Conservation (phyloP, 64 coral and sea anemone species). For the Pachyseris speciosa region DNA sequence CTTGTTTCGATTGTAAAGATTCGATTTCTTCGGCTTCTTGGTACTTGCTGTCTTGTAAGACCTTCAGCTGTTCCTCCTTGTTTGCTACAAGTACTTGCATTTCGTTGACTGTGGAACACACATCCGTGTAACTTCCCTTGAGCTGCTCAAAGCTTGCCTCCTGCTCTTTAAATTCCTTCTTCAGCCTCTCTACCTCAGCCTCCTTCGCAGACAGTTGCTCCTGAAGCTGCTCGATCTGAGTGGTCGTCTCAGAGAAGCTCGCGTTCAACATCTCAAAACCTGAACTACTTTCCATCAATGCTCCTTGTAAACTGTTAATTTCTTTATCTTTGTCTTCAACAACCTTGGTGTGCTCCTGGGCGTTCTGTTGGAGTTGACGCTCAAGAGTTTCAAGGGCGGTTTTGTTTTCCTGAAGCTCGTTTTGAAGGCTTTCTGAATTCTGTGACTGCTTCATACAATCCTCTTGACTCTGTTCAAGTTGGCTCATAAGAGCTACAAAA, state of each 20-base stretch:
- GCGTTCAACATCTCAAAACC: constrained; percentile 66
- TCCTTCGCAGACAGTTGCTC: constrained; percentile 10
- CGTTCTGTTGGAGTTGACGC: constrained; percentile 31
- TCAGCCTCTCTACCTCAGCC: constrained; percentile 41
- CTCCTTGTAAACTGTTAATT: constrained; percentile 55
- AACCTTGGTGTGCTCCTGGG: neutral
- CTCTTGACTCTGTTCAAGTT: neutral
- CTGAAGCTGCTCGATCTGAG: constrained; percentile 35
- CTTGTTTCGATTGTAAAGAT: neutral
- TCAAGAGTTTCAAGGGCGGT: constrained; percentile 12
- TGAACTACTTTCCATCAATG: constrained; percentile 61
- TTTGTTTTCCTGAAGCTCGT: constrained; percentile 10
- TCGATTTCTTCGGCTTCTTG: neutral
- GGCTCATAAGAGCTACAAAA: neutral
- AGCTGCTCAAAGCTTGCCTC: constrained; percentile 18
- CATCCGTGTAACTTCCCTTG: constrained; percentile 25
- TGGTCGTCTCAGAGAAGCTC: constrained; percentile 16
- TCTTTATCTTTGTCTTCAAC: constrained; percentile 75
- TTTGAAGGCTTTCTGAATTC: neutral
- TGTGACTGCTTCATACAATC: neutral
- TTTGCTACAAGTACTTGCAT: neutral
- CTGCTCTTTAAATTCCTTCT: constrained; percentile 30
- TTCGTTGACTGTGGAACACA: constrained; percentile 33
- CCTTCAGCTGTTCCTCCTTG: neutral
- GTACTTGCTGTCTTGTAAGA: neutral